Percentiles rank a stretch among this genome's conserved stretches.
These are phyloP conservation scores for Callocephalon fimbriatum DNA, from an alignment of 2,113 vertebrate species.

Conservation along the genomic window DNA sequence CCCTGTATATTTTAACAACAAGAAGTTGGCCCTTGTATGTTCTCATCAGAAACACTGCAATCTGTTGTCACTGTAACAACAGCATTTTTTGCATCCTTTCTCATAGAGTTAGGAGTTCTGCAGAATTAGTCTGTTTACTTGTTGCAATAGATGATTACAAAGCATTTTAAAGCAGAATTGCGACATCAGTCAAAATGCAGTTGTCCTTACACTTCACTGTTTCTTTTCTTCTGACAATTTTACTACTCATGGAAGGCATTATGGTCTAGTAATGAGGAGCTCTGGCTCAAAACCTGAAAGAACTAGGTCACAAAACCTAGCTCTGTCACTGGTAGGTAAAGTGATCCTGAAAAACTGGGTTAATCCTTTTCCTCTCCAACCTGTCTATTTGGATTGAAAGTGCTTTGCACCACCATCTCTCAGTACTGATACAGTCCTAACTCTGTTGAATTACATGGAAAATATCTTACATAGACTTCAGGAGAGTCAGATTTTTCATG, in stretches of 20 bases:
- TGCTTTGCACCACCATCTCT: not conserved
- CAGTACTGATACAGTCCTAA: not conserved
- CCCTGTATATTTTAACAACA: not conserved
- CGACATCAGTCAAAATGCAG: accelerated
- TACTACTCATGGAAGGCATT: not conserved
- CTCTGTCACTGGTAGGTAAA: not conserved
- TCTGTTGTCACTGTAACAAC: not conserved
- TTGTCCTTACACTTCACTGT: not conserved
- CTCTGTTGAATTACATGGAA: not conserved
- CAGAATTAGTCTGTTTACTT: not conserved
- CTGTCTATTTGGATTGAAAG: not conserved
- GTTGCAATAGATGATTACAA: not conserved
- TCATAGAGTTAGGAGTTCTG: not conserved
- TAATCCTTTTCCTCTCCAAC: not conserved
- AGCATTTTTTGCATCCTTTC: not conserved
- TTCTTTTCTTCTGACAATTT: not conserved
- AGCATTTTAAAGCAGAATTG: not conserved
- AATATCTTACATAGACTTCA: not conserved
- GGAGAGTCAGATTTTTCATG: not conserved
- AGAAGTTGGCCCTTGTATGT: not conserved
- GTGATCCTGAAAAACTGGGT: not conserved
- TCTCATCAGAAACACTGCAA: not conserved
- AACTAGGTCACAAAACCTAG: not conserved
- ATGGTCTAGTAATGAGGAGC: not conserved
- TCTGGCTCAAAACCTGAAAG: not conserved